These are phyloP conservation scores for Lumbricus terrestris DNA, from an alignment of 2,888 invertebrate genomes.

Conservation along the genomic window DNA sequence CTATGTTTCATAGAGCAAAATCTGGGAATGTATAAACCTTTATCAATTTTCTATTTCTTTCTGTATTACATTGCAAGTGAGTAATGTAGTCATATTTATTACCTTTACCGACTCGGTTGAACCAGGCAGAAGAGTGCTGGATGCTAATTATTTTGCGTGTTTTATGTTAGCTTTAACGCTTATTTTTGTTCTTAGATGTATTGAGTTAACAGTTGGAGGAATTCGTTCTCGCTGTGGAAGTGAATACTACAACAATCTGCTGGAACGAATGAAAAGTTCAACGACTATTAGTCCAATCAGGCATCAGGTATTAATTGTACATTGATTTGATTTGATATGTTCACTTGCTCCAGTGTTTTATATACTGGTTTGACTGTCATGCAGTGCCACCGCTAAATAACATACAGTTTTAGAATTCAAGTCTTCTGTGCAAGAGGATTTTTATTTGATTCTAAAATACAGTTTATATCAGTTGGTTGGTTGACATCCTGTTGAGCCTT, in stretches of 20 bases:
- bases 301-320: slow-evolving; percentile 11
- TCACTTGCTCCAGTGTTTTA: not conserved
- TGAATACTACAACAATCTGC: slow-evolving; percentile 28
- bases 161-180: not conserved
- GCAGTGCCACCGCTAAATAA: not conserved
- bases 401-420: not conserved
- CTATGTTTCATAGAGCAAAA: not conserved
- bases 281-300: not conserved
- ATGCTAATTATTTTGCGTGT: not conserved
- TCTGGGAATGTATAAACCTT: not conserved
- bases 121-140: not conserved
- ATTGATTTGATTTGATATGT: not conserved
- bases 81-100: not conserved
- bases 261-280: slow-evolving; percentile 20
- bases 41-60: too few relatives aligned
- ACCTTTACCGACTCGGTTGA: not conserved
- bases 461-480: too few relatives aligned
- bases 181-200: slow-evolving; percentile 44
- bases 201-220: slow-evolving; percentile 45
- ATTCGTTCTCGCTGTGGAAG: slow-evolving; percentile 32
- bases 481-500: too few relatives aligned
- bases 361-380: not conserved
- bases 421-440: not conserved
- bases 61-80: too few relatives aligned
- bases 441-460: too few relatives aligned